Conservation (phyloP, 2,888 invertebrate genomes). For the Branchellion lobata region DNA sequence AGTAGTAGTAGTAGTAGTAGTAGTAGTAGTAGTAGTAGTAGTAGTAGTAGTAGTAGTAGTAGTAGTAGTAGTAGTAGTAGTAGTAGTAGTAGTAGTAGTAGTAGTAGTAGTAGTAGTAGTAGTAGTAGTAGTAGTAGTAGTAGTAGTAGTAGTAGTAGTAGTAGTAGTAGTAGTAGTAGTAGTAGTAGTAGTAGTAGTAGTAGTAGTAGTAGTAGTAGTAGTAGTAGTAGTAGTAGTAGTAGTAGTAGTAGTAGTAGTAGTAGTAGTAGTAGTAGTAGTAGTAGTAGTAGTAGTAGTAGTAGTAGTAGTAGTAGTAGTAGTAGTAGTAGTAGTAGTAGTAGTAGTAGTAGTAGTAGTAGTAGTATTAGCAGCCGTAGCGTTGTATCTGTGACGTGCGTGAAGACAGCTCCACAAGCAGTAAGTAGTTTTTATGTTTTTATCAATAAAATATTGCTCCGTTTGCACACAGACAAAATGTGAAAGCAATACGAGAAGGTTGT, state of each 20-base stretch:
- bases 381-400: not conserved
- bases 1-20: too few species aligned
- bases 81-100: too few species aligned
- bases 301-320: conserved; percentile 46
- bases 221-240: conserved; percentile 33
- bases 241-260: conserved; percentile 28
- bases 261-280: conserved; percentile 47
- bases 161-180: conserved; percentile 32
- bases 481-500: too few species aligned
- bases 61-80: too few species aligned
- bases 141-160: conserved; percentile 30
- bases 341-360: conserved; percentile 46
- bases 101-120: conserved; percentile 20
- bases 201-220: conserved; percentile 36
- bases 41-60: too few species aligned
- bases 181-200: conserved; percentile 30
- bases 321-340: conserved; percentile 46
- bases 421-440: too few species aligned
- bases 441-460: too few species aligned
- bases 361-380: too few species aligned
- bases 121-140: conserved; percentile 27
- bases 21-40: too few species aligned
- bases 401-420: not conserved
- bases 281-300: conserved; percentile 39
- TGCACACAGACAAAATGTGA: too few species aligned